Conservation (phyloP, 2,113 vertebrate species). For the Mastomys natalensis region DNA sequence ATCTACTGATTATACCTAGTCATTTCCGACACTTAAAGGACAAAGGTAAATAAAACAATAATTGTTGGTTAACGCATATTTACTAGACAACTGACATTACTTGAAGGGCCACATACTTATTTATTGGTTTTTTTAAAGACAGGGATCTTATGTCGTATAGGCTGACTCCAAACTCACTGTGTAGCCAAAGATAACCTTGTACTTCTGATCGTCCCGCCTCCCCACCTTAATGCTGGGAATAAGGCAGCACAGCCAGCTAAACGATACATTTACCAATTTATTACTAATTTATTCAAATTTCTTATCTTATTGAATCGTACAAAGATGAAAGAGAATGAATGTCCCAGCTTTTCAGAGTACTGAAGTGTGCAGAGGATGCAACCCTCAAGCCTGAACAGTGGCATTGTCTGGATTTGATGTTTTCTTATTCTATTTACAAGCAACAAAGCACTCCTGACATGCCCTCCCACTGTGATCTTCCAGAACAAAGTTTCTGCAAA, state of each 20-base stretch:
- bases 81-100: not conserved
- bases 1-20: slow-evolving; percentile 68
- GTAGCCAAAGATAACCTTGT: not conserved
- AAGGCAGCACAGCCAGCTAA: not conserved
- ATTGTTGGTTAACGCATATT: not conserved
- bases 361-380: not conserved
- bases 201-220: not conserved
- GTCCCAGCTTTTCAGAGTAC: not conserved
- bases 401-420: not conserved
- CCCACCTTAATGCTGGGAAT: not conserved
- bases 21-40: not conserved
- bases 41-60: not conserved
- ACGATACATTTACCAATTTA: not conserved
- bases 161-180: not conserved
- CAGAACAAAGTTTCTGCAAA: not conserved
- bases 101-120: not conserved
- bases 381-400: not conserved
- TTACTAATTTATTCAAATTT: not conserved
- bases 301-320: not conserved
- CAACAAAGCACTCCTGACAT: not conserved
- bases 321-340: not conserved
- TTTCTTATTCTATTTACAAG: not conserved
- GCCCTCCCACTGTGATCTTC: not conserved
- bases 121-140: not conserved
- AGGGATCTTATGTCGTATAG: not conserved